These are phyloP conservation scores for Probosciger aterrimus DNA, from an alignment of 2,113 vertebrate species.

Conservation along the genomic window DNA sequence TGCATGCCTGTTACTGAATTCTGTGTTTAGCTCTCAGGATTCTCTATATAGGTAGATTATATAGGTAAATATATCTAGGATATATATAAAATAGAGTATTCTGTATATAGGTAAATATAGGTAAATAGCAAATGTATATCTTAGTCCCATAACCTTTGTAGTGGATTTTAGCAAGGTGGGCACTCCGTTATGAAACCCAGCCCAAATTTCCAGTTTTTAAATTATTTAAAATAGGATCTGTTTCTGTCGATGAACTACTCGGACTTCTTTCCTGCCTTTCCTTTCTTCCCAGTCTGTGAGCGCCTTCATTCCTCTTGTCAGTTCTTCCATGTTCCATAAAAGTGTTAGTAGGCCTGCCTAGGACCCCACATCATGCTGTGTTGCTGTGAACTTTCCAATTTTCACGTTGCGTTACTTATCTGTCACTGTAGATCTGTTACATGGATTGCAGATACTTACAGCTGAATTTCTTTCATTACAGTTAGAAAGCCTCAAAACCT, in stretches of 20 bases:
- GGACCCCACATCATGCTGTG: fast-evolving
- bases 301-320: not conserved
- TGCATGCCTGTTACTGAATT: not conserved
- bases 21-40: not conserved
- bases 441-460: not conserved
- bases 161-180: not conserved
- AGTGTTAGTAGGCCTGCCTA: not conserved
- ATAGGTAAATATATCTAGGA: not conserved
- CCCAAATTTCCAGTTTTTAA: not conserved
- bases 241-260: not conserved
- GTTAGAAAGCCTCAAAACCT: not conserved
- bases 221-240: not conserved
- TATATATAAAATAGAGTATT: not conserved
- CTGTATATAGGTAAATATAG: not conserved
- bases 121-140: not conserved
- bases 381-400: not conserved
- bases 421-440: not conserved
- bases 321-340: not conserved
- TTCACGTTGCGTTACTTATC: not conserved
- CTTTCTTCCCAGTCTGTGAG: fast-evolving
- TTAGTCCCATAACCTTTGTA: not conserved
- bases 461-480: not conserved
- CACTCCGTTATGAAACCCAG: not conserved
- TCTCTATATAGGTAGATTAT: not conserved
- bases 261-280: not conserved